Percentiles rank a stretch among this genome's conserved stretches.
Evolutionary conservation across 2,797 vertebrate species (phyloP).

Genomic region (Chaenodraco wilsoni): DNA sequence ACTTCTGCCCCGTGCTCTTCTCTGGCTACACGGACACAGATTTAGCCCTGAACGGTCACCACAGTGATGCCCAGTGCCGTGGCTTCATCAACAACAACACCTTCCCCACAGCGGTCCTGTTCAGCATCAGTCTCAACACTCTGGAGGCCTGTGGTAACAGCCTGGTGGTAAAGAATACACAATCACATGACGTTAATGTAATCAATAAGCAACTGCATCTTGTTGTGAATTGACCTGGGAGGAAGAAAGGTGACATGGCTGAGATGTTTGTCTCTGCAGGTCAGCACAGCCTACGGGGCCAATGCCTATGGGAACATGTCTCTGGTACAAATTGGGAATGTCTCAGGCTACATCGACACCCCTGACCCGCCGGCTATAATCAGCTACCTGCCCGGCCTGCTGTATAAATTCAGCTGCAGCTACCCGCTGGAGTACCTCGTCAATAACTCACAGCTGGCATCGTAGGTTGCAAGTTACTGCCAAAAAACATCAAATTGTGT

Average conservation of each 20-base stretch:
- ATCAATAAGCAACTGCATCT: slow-evolving; percentile 35
- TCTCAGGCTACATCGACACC: slow-evolving; percentile 97
- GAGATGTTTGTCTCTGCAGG: slow-evolving; percentile 80
- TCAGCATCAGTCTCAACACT: slow-evolving; percentile 96
- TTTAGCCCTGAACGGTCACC: slow-evolving; percentile 92
- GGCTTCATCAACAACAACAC: slow-evolving; percentile 99
- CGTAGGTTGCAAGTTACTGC: slow-evolving; percentile 84
- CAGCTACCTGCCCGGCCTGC: slow-evolving; percentile 96
- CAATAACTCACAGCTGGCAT: slow-evolving; percentile 97
- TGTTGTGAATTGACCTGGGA: slow-evolving; percentile 28
- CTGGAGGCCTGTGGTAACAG: slow-evolving; percentile 95
- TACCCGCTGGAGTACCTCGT: slow-evolving; percentile 98
- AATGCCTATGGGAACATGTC: slow-evolving; percentile 94
- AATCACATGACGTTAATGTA: not conserved
- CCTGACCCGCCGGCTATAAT: slow-evolving; percentile 96
- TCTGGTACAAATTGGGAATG: slow-evolving; percentile 94
- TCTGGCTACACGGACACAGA: slow-evolving; percentile 95
- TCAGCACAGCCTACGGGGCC: slow-evolving; percentile 90
- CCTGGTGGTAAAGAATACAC: slow-evolving; percentile 88
- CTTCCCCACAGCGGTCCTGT: slow-evolving; percentile 95
- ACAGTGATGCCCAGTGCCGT: slow-evolving; percentile 91
- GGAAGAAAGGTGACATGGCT: slow-evolving; percentile 11
- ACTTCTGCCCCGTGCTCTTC: slow-evolving; percentile 97
- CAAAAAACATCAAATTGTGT: not conserved
- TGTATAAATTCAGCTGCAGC: slow-evolving; percentile 99